A percentile compares a stretch with the other conserved stretches of the same genome.
These are phyloP conservation scores for Archips crataeganus DNA, from an alignment of 2,888 invertebrate species.

Conservation along the genomic window DNA sequence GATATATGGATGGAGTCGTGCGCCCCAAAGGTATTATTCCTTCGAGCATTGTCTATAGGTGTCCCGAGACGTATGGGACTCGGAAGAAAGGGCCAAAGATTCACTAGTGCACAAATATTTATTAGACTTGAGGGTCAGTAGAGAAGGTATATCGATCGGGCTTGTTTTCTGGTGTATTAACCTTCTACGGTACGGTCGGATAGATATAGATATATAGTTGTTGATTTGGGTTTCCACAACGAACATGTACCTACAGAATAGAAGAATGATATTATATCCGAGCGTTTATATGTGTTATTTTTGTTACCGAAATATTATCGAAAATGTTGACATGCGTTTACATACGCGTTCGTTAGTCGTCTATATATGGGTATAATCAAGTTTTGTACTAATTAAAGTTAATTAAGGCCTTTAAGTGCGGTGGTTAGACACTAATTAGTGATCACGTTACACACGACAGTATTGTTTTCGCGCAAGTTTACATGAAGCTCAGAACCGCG, in stretches of 20 bases:
- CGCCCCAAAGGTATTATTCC: slow-evolving; percentile 32
- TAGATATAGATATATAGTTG: not conserved
- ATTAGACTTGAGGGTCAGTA: slow-evolving; percentile 21
- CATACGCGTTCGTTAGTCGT: not conserved
- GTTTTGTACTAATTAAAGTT: not conserved
- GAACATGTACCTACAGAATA: not conserved
- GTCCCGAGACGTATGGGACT: slow-evolving; percentile 23
- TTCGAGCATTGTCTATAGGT: slow-evolving; percentile 39
- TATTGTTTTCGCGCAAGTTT: slow-evolving; percentile 29
- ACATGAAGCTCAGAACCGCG: slow-evolving; percentile 16
- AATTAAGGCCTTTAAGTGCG: not conserved
- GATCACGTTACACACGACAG: slow-evolving; percentile 4
- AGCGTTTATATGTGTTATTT: not conserved
- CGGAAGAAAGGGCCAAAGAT: slow-evolving; percentile 30
- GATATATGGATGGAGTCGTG: slow-evolving; percentile 41
- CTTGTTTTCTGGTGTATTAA: slow-evolving; percentile 16
- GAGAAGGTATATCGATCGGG: slow-evolving; percentile 8
- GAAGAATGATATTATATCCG: not conserved
- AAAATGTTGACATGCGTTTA: not conserved
- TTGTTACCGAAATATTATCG: not conserved
- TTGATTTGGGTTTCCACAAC: slow-evolving; percentile 10
- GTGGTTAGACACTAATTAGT: not conserved
- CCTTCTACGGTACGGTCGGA: not conserved
- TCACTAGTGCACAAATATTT: slow-evolving; percentile 36
- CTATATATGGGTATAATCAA: not conserved